A percentile compares a stretch with the other conserved stretches of the same genome.
Evolutionary conservation across 2,797 vertebrate species (phyloP).

Genomic region (Etheostoma perlongum): DNA sequence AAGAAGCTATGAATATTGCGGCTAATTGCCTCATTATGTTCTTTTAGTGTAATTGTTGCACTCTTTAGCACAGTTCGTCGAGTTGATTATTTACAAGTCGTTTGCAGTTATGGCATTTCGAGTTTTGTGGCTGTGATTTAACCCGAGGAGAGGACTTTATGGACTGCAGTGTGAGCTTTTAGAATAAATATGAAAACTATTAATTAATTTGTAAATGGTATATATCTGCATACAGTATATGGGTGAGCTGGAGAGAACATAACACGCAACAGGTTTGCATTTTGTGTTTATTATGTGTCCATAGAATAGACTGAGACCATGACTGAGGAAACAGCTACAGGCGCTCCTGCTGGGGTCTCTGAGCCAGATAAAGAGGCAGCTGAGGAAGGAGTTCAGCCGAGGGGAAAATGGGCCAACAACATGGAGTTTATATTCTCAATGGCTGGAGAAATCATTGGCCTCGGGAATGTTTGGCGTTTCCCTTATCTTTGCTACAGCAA

Average conservation of each 20-base stretch:
- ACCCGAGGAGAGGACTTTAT: background rate
- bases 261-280: conserved; percentile 2
- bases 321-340: conserved; percentile 56
- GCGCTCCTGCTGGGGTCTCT: conserved; percentile 18
- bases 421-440: conserved; percentile 91
- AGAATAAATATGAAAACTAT: background rate
- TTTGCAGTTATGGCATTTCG: background rate
- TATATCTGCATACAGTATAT: background rate
- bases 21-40: background rate
- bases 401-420: conserved; percentile 93
- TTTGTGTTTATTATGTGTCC: conserved; percentile 25
- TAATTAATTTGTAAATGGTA: background rate
- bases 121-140: background rate
- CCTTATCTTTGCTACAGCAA: conserved; percentile 94
- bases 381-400: conserved; percentile 65
- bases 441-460: conserved; percentile 92
- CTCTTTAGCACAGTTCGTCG: fast-evolving
- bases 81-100: background rate
- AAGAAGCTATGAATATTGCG: background rate
- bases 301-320: conserved; percentile 56
- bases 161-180: too few species aligned
- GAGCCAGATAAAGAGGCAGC: conserved; percentile 33
- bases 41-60: background rate
- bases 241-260: background rate
- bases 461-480: conserved; percentile 92